Evolutionary conservation across 2,888 invertebrate species (phyloP), one percentile per base, ranked within the genome.

Genomic region (Deladenus siricidicola): DNA sequence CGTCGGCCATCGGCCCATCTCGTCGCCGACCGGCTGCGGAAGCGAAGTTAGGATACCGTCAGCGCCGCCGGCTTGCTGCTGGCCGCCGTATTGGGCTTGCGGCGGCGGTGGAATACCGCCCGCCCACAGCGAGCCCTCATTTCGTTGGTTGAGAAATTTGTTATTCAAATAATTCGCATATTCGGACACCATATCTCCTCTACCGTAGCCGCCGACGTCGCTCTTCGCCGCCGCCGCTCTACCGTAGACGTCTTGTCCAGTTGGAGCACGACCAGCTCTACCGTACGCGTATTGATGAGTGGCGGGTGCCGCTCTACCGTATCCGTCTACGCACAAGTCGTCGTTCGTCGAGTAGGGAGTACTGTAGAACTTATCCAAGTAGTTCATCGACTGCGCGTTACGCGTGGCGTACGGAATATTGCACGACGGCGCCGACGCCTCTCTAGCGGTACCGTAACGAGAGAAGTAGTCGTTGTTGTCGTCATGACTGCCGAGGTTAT

Each of bases 101-200:
- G 39, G 39, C 39, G 14, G 39, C 39, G 39, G 14, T 34, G 39
- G 39, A 34, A 6, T 34, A 34, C 39, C 14, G 14, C 14, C 39
- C 8, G 39, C 14, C 39, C 39, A 34, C 14, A 34, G 14, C 14
- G 6, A 10, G 6, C 14, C 39, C 39, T 34, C 39, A 6, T 34
- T 14, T 10, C 14, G 6, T 34, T 34, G 8, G 14, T 34, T 34
- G 14, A 60, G 52, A 65, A 78, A 76, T 58, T 78, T 74, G 10
- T 68, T 65, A 53, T 74, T 75, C 52, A 78, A 67, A 58, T 76
- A 79, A 62, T 67, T 78, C 24, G 79, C 79, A 62, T 79, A 79
- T n/a, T 79, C 73, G 24, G 75, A 74, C 54, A 78, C 55, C 64
- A 78, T 66, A 42, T 66, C 60, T n/a, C n/a, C n/a, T n/a, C n/a